Percentiles rank a stretch among this genome's conserved stretches.
phyloP scores from a whole-genome alignment of 2,888 invertebrate genomes.

The Megaustenia siamemsis region DNA sequence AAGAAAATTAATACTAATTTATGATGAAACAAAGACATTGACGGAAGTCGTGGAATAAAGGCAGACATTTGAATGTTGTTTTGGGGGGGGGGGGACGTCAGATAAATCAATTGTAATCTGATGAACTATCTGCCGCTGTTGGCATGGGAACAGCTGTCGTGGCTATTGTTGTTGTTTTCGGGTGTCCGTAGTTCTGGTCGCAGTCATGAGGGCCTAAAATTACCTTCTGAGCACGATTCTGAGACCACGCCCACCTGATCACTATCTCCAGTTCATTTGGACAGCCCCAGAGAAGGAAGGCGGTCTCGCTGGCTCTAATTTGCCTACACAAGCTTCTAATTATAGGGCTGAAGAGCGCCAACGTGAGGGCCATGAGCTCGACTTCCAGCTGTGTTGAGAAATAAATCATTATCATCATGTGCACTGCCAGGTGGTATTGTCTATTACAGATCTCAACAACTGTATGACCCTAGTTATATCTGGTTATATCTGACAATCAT shows the following conservation, averaged over 20 bases:
- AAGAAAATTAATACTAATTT: too few species aligned
- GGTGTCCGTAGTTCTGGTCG: background rate
- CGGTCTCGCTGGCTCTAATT: constrained; percentile 28
- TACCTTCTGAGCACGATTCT: background rate
- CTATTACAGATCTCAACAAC: too few species aligned
- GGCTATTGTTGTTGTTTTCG: background rate
- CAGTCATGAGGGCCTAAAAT: constrained; percentile 7
- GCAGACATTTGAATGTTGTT: background rate
- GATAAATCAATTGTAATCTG: constrained; percentile 5
- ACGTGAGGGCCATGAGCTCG: background rate
- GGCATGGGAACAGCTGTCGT: background rate
- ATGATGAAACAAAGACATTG: background rate
- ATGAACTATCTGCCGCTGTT: background rate
- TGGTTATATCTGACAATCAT: too few species aligned
- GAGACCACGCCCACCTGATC: constrained; percentile 27
- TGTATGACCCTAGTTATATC: too few species aligned
- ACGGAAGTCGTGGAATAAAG: background rate
- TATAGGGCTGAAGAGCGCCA: background rate
- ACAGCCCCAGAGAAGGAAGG: background rate
- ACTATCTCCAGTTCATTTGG: constrained; percentile 3
- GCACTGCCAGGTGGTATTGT: too few species aligned
- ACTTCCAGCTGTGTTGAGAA: too few species aligned
- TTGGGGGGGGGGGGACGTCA: background rate
- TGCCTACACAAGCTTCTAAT: constrained; percentile 32
- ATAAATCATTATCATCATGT: too few species aligned